Base-by-base conservation (phyloP, 2,797 vertebrate species). In the Cichlasoma orientale region DNA sequence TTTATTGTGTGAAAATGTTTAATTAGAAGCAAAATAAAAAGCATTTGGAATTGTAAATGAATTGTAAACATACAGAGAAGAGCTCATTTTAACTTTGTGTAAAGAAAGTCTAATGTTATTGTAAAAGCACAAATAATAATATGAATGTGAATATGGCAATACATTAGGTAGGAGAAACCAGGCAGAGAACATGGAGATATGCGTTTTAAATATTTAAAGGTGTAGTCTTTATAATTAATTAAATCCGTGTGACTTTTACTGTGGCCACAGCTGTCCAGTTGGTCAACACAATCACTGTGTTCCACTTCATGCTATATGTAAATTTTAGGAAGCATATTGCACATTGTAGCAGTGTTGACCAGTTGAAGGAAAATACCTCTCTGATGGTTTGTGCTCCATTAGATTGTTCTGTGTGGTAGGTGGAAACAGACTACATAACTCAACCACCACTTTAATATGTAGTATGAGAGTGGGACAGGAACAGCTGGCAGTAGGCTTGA, bases 111-210 rank as follows among this genome's bases (percentile, higher is more conserved):
- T 85, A 86, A 86, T 88, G 33, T 86, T 89, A 89, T 75, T 87
- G 63, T 87, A 86, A 88, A 94, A 94, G 94, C 94, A 94, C 93
- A 95, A 94, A 80, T 69, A 75, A 70, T 86, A 91, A 89, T 90
- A 86, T 92, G 85, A 94, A 91, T 91, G 86, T 92, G 81, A 89
- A 89, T 72, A 84, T 84, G 75, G 88, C 89, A 92, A 94, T 92
- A 90, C 76, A 81, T 85, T 80, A 88, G 88, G 75, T 77, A 84
- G 81, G 79, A 83, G 83, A 81, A 86, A 80, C 52, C 63, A 83
- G 82, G 90, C 41, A 82, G 85, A 80, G 9, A 74, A 86, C 47
- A 47, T 2, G 11, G 55, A 47, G 58, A 61, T 25, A 82, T 57
- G 19, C 31, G 23, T 89, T 86, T 82, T 77, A 80, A 66, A 69